phyloP scores from a whole-genome alignment of 2,888 invertebrate genomes.

The Dugesia japonica region DNA sequence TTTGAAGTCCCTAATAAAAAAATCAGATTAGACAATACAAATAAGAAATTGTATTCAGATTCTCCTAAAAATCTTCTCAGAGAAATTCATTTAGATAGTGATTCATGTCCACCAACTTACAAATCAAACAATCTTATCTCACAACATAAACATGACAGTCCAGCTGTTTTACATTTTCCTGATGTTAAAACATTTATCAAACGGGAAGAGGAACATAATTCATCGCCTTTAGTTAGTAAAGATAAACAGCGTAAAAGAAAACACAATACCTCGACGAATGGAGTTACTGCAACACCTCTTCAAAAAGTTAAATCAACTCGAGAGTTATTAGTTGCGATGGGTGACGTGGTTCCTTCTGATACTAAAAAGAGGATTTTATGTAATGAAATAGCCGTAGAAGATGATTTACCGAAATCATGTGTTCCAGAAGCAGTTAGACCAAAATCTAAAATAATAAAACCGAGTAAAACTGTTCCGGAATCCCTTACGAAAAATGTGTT shows the following conservation, averaged over 20 bases:
- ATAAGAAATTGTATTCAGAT: background rate
- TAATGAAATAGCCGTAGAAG: background rate
- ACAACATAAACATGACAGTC: background rate
- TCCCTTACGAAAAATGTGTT: background rate
- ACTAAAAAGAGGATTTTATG: background rate
- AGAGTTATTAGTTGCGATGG: background rate
- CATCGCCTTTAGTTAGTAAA: background rate
- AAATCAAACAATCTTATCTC: background rate
- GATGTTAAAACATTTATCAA: background rate
- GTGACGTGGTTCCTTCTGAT: background rate
- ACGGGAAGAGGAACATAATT: background rate
- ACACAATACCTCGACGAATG: background rate
- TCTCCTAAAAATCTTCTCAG: background rate
- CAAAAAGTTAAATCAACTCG: background rate
- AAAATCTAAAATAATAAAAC: background rate
- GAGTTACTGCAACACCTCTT: background rate
- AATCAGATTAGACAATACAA: background rate
- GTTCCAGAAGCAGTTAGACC: background rate
- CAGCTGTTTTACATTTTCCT: background rate
- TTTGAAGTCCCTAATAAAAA: background rate
- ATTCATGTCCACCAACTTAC: background rate
- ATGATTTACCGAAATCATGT: background rate
- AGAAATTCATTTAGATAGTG: conserved; percentile 1
- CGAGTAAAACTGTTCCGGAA: background rate
- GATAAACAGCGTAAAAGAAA: background rate